Base-by-base conservation (phyloP, 2,113 vertebrate species). In the Xiphorhynchus elegans region DNA sequence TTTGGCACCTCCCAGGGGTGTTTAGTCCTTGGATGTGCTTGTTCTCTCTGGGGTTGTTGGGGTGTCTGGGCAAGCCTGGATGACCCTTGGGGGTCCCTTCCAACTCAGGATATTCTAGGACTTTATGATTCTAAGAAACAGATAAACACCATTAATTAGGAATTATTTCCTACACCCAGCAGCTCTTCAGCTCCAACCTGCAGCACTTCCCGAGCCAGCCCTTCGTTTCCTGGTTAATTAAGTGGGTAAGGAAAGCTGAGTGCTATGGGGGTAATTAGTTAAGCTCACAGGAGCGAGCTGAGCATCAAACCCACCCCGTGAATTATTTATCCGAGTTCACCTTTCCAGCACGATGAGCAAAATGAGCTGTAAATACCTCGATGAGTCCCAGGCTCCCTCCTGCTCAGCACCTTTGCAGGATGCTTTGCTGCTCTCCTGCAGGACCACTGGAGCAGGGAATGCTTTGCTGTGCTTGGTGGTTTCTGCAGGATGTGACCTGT, bases 51-150 rank as follows among this genome's bases (percentile, higher is more conserved):
- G 67, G 31, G 4, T 2, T 64, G 29, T 14, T 56, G 42, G 42
- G 16, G 46, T 0, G 14, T 31, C 56, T 56, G 67, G 0, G 68
- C 50, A 66, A 67, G 67, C 9, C 6, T 16, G 25, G 29, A 0
- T 52, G 35, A 29, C 29, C 19, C 68, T 6, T 19, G 9, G 0
- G 39, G 44, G 10, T 2, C 15, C 26, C 8, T 53, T 4, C 28
- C 39, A 20, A 7, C 53, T 5, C 39, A n/a, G 53, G 46, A 12
- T 25, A 53, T 63, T 55, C 49, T 58, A 17, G 11, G 60, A 60
- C 46, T 19, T 16, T 21, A 7, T 5, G 9, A 53, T 66, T 39
- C 23, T 46, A 78, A 68, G 35, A 37, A 53, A 42, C 3, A 8
- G 42, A 13, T n/a, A 35, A 82, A 5, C 60, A 20, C 23, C 16